Percentiles rank a stretch among this genome's conserved stretches.
Conservation (phyloP, 2,797 vertebrate genomes). For the Dromococcyx pavoninus region DNA sequence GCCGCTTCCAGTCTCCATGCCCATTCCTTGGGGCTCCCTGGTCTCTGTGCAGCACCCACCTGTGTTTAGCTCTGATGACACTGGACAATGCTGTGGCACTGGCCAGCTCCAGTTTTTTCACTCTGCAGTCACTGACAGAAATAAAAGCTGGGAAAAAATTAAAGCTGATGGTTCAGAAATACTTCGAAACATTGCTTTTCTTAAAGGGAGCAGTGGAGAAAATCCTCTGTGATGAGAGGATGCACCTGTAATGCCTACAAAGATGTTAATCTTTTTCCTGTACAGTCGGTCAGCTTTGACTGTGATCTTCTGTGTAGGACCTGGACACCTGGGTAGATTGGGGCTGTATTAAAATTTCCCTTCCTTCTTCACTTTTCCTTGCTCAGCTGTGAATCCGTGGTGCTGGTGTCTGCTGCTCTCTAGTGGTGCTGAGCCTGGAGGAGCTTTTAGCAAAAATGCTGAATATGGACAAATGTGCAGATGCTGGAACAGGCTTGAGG, state of each 20-base stretch:
- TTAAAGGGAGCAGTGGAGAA: background rate
- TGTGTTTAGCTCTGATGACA: rapidly evolving
- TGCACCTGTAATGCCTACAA: too few relatives aligned
- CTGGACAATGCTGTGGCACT: rapidly evolving
- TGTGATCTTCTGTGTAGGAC: rapidly evolving
- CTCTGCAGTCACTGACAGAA: rapidly evolving
- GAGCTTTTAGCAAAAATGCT: rapidly evolving
- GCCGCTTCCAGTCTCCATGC: background rate
- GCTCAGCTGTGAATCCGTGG: rapidly evolving
- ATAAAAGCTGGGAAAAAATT: too few relatives aligned
- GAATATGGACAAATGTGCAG: rapidly evolving
- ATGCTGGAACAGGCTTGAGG: rapidly evolving
- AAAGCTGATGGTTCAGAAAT: background rate
- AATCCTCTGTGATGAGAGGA: rapidly evolving
- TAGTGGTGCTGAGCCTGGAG: background rate
- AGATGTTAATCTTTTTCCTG: background rate
- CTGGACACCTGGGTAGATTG: rapidly evolving
- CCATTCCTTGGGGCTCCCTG: rapidly evolving
- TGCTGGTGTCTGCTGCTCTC: conserved; percentile 14
- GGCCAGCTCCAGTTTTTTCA: background rate
- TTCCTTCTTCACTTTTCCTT: rapidly evolving
- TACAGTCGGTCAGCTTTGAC: rapidly evolving
- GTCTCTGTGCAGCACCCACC: background rate
- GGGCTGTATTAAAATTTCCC: rapidly evolving
- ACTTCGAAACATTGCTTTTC: background rate